phyloP scores from a whole-genome alignment of 2,797 vertebrate species.

The Zalophus californianus region DNA sequence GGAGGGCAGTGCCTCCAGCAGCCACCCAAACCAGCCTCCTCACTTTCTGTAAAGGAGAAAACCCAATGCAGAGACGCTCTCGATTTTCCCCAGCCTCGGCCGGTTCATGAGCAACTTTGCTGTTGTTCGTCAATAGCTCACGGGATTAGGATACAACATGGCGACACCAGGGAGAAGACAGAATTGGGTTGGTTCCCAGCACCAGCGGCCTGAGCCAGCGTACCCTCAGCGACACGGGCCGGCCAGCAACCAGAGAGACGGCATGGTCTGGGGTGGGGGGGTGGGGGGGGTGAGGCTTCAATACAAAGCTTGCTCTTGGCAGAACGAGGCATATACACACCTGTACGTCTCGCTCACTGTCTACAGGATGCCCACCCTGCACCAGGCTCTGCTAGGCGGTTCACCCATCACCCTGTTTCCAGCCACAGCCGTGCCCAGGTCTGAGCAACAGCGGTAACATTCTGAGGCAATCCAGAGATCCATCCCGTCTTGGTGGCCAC shows the following conservation, averaged over 20 bases:
- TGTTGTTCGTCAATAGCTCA: accelerated
- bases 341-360: accelerated
- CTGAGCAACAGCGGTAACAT: accelerated
- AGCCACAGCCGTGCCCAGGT: accelerated
- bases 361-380: accelerated
- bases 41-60: accelerated
- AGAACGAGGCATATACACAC: accelerated
- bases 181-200: not conserved
- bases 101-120: accelerated
- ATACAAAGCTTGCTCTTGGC: accelerated
- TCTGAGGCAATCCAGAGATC: accelerated
- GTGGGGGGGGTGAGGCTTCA: not conserved
- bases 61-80: accelerated
- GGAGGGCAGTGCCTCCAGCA: accelerated
- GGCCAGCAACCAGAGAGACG: not conserved
- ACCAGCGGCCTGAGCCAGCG: not conserved
- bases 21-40: accelerated
- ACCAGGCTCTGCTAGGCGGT: accelerated
- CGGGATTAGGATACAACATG: accelerated
- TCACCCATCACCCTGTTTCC: accelerated
- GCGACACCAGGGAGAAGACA: accelerated
- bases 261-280: accelerated
- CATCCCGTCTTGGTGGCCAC: not conserved
- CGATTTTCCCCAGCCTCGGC: accelerated
- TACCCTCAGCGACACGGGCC: accelerated